Base-by-base conservation (phyloP, 2,888 invertebrate species). In the Abrostola triplasia region DNA sequence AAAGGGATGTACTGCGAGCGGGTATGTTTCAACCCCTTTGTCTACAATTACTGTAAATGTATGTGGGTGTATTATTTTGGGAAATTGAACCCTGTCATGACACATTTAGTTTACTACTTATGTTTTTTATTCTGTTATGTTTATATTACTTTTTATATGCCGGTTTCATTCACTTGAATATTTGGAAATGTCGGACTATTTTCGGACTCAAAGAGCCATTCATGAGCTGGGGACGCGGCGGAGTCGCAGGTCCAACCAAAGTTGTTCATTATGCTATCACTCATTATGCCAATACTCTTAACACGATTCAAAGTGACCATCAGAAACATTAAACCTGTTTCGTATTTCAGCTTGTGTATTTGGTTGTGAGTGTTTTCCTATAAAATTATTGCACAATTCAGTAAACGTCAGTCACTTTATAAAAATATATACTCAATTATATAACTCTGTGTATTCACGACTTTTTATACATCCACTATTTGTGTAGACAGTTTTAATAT, bases 321-420 rank as follows among this genome's bases (percentile, higher is more conserved):
- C 54, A n/a, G 10, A 12, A 41, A 38, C 10, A 24, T 48, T 54
- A 57, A 1, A 9, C 0, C 4, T 10, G 24, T 36, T 24, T 53
- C 67, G 24, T 40, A 0, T 50, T 42, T 0, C 57, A 88, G 88
- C 81, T 84, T 81, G 83, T 86, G 84, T 88, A 87, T 87, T 90
- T 76, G 91, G 91, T 92, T 91, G 91, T 92, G 91, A 92, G 85
- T 83, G 76, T 85, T 89, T 88, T 88, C 88, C 87, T 90, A 88
- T 82, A 80, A 81, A 84, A 81, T 83, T 82, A 68, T 78, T 77
- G 73, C 81, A 84, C 76, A 73, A 73, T 76, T 61, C 66, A 68
- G 56, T 68, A 63, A 76, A 59, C 54, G 61, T 73, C 73, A 68
- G 54, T 57, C 55, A 75, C 75, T 73, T 80, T 79, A 36, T 61